A percentile compares a stretch with the other conserved stretches of the same genome.
These are phyloP conservation scores for Chymomyza caudatula DNA, from an alignment of 2,888 invertebrate species.

Conservation along the genomic window DNA sequence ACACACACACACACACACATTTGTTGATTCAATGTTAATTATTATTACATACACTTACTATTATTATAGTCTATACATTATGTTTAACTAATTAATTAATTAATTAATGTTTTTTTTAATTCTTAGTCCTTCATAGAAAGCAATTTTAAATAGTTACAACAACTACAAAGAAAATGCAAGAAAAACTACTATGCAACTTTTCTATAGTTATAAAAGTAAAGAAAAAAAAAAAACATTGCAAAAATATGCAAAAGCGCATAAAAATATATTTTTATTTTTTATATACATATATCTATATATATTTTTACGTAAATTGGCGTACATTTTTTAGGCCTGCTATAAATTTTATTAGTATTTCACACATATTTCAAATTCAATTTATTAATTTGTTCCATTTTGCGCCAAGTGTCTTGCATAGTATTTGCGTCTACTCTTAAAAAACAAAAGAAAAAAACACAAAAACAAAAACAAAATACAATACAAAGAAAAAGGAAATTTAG, in stretches of 20 bases:
- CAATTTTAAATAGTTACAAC: slow-evolving; percentile 28
- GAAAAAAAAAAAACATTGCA: background rate
- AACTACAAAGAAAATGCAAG: background rate
- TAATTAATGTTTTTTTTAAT: slow-evolving; percentile 21
- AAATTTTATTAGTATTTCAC: background rate
- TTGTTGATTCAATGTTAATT: slow-evolving; percentile 74
- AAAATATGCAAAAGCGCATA: slow-evolving; percentile 20
- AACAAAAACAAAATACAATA: slow-evolving; percentile 23
- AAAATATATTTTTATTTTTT: slow-evolving; percentile 54
- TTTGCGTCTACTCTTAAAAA: slow-evolving; percentile 52
- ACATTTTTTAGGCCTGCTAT: slow-evolving; percentile 35
- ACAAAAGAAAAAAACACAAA: slow-evolving; percentile 14
- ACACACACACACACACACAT: slow-evolving; percentile 43
- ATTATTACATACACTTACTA: slow-evolving; percentile 45
- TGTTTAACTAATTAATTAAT: slow-evolving; percentile 54
- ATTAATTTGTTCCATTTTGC: slow-evolving; percentile 33
- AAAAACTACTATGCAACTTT: background rate
- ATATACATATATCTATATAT: slow-evolving; percentile 50
- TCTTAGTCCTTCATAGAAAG: slow-evolving; percentile 41
- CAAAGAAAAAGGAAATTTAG: slow-evolving; percentile 41
- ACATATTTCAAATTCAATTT: slow-evolving; percentile 14
- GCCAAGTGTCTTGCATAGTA: slow-evolving; percentile 63
- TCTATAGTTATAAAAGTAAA: background rate
- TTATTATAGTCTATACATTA: slow-evolving; percentile 37
- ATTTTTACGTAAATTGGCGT: slow-evolving; percentile 50